phyloP scores from a whole-genome alignment of 2,113 vertebrate species.

The Anhinga rufa region DNA sequence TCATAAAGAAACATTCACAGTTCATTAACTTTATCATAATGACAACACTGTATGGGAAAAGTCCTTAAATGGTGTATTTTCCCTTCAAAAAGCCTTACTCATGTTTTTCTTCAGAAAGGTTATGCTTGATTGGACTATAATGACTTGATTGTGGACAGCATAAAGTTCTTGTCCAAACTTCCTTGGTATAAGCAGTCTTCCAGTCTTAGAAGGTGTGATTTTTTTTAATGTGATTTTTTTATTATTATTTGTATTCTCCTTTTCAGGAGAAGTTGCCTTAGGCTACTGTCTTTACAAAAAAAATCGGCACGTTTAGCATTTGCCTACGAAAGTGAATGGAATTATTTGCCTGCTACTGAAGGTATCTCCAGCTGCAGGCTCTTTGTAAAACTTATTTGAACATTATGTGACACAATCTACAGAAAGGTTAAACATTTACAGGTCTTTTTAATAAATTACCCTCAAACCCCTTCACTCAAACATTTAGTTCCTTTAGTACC shows the following conservation, averaged over 20 bases:
- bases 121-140: not conserved
- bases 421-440: not conserved
- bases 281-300: not conserved
- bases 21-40: not conserved
- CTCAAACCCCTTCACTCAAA: not conserved
- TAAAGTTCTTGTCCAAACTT: not conserved
- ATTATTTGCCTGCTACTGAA: not conserved
- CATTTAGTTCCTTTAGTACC: not conserved
- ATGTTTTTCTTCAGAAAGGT: accelerated
- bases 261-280: not conserved
- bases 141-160: not conserved
- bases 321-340: not conserved
- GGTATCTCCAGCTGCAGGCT: not conserved
- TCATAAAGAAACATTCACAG: not conserved
- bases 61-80: not conserved
- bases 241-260: not conserved
- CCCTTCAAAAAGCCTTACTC: not conserved
- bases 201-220: not conserved
- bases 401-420: too few species aligned
- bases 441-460: not conserved
- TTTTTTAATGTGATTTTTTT: too few species aligned
- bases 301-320: not conserved
- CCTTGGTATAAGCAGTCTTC: not conserved
- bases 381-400: not conserved
- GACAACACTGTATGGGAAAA: not conserved